These are phyloP conservation scores for Chloroceryle amazona DNA, from an alignment of 2,797 vertebrate genomes.

Conservation along the genomic window DNA sequence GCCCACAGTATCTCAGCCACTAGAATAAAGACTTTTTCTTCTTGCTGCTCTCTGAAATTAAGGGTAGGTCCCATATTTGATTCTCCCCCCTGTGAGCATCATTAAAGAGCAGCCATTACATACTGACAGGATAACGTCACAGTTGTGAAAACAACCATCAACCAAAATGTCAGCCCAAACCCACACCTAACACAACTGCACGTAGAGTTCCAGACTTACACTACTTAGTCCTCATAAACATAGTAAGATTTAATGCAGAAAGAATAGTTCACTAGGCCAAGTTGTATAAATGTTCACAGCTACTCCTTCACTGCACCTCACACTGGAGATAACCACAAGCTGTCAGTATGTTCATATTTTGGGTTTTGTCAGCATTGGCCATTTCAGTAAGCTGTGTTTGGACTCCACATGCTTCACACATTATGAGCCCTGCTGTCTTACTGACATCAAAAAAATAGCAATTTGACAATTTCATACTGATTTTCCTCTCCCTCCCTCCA, in stretches of 20 bases:
- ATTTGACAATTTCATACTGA: neutral
- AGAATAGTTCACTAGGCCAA: neutral
- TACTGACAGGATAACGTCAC: neutral
- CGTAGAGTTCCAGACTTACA: neutral
- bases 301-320: neutral
- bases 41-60: neutral
- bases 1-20: neutral
- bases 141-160: neutral
- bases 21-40: neutral
- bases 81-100: neutral
- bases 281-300: neutral
- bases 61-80: neutral
- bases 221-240: neutral
- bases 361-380: neutral
- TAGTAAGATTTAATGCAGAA: neutral
- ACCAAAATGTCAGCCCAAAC: neutral
- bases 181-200: too few species aligned
- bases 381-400: neutral
- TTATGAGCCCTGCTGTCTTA: neutral
- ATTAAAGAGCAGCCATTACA: neutral
- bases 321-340: neutral
- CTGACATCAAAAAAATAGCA: neutral
- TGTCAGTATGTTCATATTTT: rapidly evolving
- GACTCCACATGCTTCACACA: neutral
- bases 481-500: neutral